Percentiles rank a stretch among this genome's conserved stretches.
phyloP scores from a whole-genome alignment of 2,888 invertebrate genomes.

The Hemicrepidius hirtus region DNA sequence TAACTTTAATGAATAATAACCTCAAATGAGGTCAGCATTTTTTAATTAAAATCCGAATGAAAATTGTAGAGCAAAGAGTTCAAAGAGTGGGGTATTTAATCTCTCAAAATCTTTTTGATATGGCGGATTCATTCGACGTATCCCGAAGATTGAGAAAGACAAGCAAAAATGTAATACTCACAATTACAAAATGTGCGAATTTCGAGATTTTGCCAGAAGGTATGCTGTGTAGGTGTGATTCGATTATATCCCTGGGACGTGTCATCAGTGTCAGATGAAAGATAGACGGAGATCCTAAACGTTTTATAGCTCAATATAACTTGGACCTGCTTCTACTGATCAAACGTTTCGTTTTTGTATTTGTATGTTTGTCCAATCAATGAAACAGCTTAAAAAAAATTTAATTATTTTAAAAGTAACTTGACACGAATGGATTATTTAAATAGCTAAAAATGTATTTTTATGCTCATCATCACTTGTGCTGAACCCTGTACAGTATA shows the following conservation, averaged over 20 bases:
- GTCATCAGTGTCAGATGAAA: constrained; percentile 34
- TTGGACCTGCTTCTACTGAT: constrained; percentile 26
- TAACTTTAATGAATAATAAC: constrained; percentile 20
- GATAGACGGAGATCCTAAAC: constrained; percentile 24
- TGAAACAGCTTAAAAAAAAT: neutral
- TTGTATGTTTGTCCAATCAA: neutral
- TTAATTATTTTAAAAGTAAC: no score
- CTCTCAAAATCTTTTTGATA: neutral
- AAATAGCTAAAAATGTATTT: no score
- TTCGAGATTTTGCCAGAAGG: constrained; percentile 15
- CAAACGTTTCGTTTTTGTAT: constrained; percentile 13
- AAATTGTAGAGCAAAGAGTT: constrained; percentile 4
- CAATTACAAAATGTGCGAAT: constrained; percentile 22
- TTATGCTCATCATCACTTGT: no score
- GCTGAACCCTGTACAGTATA: no score
- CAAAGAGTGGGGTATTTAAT: neutral
- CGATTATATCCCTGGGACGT: constrained; percentile 24
- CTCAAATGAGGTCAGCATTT: constrained; percentile 9
- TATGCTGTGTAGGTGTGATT: constrained; percentile 27
- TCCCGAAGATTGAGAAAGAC: neutral
- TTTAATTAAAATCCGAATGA: constrained; percentile 19
- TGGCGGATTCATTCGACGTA: neutral
- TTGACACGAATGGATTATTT: no score
- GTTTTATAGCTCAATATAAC: constrained; percentile 41
- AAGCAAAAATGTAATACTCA: constrained; percentile 11